Evolutionary conservation across 2,797 vertebrate genomes (phyloP).

Genomic region (Limnodromus scolopaceus): DNA sequence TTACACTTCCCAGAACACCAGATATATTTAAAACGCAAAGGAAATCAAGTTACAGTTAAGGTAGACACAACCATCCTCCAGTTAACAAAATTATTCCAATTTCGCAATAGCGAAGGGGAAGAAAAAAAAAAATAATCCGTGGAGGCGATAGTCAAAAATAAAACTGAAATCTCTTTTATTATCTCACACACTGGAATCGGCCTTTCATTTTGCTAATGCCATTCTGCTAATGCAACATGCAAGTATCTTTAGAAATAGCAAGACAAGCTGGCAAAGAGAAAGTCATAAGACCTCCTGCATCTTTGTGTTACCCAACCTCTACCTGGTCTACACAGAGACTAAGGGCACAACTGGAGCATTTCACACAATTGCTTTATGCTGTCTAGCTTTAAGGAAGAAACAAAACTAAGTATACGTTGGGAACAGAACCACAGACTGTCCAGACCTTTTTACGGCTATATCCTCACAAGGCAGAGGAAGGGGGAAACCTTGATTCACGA

Average conservation of each 20-base stretch:
- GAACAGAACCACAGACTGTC: background rate
- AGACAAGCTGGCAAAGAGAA: background rate
- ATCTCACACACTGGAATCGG: background rate
- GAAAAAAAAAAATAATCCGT: no score
- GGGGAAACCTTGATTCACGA: background rate
- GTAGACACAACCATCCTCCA: background rate
- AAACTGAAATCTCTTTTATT: background rate
- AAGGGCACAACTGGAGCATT: background rate
- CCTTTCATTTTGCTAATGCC: background rate
- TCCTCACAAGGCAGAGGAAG: background rate
- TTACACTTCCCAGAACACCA: background rate
- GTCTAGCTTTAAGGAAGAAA: background rate
- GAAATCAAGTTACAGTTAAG: background rate
- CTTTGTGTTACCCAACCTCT: background rate
- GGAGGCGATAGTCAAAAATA: background rate
- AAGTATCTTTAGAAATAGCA: background rate
- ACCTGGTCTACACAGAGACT: background rate
- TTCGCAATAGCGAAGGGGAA: background rate
- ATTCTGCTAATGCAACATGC: rapidly evolving
- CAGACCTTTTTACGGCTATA: background rate
- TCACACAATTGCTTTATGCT: background rate
- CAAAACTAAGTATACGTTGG: background rate
- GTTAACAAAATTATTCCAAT: background rate
- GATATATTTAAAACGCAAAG: background rate
- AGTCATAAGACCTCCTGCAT: background rate